Base-by-base conservation (phyloP, 1,140 invertebrate species). In the Andrena cerasifolii region DNA sequence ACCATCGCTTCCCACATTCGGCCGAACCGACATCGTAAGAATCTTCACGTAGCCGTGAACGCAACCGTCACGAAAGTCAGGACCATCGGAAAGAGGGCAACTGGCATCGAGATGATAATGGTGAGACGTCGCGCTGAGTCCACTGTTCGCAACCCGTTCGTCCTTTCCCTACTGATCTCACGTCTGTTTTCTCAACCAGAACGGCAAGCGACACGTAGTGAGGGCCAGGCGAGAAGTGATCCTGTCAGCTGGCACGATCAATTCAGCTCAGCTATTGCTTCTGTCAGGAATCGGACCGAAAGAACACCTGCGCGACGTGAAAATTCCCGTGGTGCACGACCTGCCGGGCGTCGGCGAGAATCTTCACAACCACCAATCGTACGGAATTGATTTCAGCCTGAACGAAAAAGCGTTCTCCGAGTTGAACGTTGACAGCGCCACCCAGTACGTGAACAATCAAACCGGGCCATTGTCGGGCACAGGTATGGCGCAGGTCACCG, bases 381-480 rank as follows among this genome's bases (percentile, higher is more conserved):
- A 79, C 49, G 79, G 79, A 10, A 0, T 92, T 0, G 78, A 79
- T 24, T 92, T 90, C 47, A 61, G 53, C 2, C 0, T 90, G 5
- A 47, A 80, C 26, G 59, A 86, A 8, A 1, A 3, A 0, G 3
- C 36, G 0, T 6, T 68, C 8, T 0, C 47, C 1, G 26, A 84
- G 43, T 24, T 86, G 31, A 78, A 82, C 70, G 21, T 49, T 5
- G 7, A 33, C 0, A 82, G 62, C 6, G 77, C 79, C 0, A 31
- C 70, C 6, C 7, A 78, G 2, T 93, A 93, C 59, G 6, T 91
- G 0, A 7, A 16, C 33, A 31, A 96, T 95, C 93, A 94, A 94
- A 82, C 95, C 88, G 96, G 96, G 10, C 93, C 97, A 0, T 95
- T 97, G 95, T 96, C 96, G 12, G 95, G 95, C 6, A 96, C 96